Percentiles rank a stretch among this genome's conserved stretches.
Evolutionary conservation across 2,888 invertebrate genomes (phyloP).

Genomic region (Stenolophus ochropezus): DNA sequence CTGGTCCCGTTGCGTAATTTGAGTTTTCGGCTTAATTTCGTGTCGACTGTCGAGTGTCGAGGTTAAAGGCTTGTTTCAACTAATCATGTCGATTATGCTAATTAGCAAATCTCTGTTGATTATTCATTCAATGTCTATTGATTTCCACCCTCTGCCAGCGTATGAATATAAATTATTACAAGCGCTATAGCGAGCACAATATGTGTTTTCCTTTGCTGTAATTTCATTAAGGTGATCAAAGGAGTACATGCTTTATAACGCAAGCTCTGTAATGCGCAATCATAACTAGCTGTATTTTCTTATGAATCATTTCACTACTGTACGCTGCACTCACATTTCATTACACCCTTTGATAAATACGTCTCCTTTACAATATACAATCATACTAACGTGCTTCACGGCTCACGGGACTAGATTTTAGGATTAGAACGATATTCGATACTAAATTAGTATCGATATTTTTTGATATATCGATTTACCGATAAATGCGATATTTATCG

Average conservation of each 20-base stretch:
- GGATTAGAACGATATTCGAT: no score
- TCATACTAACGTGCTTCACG: no score
- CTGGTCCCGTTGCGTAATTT: conserved; percentile 4
- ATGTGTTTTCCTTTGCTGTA: neutral
- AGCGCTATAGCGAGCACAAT: neutral
- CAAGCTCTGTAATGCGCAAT: neutral
- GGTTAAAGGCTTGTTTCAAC: conserved; percentile 33
- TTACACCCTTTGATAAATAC: neutral
- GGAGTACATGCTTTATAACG: neutral
- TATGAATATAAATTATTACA: conserved; percentile 12
- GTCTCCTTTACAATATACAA: neutral
- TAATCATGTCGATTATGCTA: conserved; percentile 29
- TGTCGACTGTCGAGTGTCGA: no score
- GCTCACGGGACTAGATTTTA: no score
- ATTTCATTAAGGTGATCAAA: neutral
- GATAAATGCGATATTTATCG: no score
- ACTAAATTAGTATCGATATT: no score
- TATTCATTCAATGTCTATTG: conserved; percentile 20
- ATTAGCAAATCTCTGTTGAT: conserved; percentile 9
- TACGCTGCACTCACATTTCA: neutral
- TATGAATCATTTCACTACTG: neutral
- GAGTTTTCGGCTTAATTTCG: conserved; percentile 32
- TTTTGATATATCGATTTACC: no score
- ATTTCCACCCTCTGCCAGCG: neutral
- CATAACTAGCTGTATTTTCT: neutral